Evolutionary conservation across 92 coral and sea anemone species (phyloP).

Genomic region (Isaurus tuberculatus): DNA sequence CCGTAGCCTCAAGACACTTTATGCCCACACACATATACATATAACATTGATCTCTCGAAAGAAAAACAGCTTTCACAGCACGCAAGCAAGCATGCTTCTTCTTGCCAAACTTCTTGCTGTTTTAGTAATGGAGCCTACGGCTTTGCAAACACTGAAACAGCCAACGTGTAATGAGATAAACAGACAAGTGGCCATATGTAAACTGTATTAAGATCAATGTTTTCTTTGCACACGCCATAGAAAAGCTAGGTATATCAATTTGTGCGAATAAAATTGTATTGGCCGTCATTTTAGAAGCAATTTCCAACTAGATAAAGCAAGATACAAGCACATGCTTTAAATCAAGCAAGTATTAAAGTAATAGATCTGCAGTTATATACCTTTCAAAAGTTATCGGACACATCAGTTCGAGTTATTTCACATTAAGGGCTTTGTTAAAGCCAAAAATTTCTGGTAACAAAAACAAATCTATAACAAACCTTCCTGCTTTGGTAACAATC

Average conservation of each 20-base stretch:
- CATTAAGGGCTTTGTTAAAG: conserved; percentile 22
- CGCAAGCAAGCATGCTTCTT: conserved; percentile 26
- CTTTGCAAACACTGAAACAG: conserved; percentile 44
- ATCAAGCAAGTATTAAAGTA: background rate
- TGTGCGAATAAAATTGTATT: conserved; percentile 6
- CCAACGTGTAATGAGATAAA: conserved; percentile 48
- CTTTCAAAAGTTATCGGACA: background rate
- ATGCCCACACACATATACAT: conserved; percentile 35
- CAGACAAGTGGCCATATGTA: conserved; percentile 49
- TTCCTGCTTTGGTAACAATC: conserved; percentile 99
- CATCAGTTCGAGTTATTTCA: conserved; percentile 3
- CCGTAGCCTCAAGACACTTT: background rate
- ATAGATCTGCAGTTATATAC: background rate
- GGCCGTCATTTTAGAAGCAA: conserved; percentile 26
- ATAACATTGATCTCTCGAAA: conserved; percentile 25
- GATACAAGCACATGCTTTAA: conserved; percentile 22
- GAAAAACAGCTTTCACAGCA: conserved; percentile 53
- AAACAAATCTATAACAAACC: conserved; percentile 68
- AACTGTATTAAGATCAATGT: conserved; percentile 50
- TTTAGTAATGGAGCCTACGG: conserved; percentile 47
- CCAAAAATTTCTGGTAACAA: conserved; percentile 31
- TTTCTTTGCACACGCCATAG: conserved; percentile 50
- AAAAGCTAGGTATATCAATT: background rate
- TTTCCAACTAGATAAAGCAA: conserved; percentile 22
- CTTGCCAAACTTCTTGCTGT: conserved; percentile 48